Evolutionary conservation across 2,113 vertebrate genomes (phyloP), one percentile per base, ranked within the genome.

Genomic region (Nesospiza acunhae): DNA sequence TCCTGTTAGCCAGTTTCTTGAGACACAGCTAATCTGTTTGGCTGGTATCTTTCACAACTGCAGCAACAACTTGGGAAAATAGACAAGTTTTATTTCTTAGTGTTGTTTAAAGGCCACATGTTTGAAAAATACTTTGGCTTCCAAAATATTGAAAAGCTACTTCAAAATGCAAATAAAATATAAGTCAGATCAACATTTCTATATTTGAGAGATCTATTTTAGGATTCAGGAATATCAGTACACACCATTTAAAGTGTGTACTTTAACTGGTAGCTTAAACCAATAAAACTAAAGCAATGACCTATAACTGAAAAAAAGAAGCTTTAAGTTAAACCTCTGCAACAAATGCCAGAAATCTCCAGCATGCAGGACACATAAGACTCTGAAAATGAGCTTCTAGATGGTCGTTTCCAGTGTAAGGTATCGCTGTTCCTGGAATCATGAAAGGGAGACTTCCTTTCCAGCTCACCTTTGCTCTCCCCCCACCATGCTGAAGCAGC

Each of bases 131-230:
- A 89, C 20, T 83, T 89, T 80, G 44, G 24, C 37, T 91, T 90
- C 47, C 59, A 74, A 90, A 84, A 90, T 60, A 39, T 18, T 80
- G 67, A 86, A 94, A 92, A 56, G 33, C 20, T 88, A 52, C 84
- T 94, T 86, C 52, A 84, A 96, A 96, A 79, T 58, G 23, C 39
- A 93, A 93, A 81, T 52, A 81, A 87, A 89, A 84, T 56, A 44
- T 67, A 72, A 84, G 31, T 50, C 64, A 87, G 30, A 83, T 68
- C 63, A 93, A 55, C 35, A 64, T 72, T 87, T 92, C 76, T 78
- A 4, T 74, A 78, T 92, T 81, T 72, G 33, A 85, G 15, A 27
- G 26, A 1, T 70, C 85, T 87, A 41, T 84, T 93, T 93, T 63
- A 74, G 55, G 75, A 90, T 47, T 86, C 72, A 86, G 46, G 6